Conservation (phyloP, 1,140 invertebrate species). For the Paracyclopina nana region DNA sequence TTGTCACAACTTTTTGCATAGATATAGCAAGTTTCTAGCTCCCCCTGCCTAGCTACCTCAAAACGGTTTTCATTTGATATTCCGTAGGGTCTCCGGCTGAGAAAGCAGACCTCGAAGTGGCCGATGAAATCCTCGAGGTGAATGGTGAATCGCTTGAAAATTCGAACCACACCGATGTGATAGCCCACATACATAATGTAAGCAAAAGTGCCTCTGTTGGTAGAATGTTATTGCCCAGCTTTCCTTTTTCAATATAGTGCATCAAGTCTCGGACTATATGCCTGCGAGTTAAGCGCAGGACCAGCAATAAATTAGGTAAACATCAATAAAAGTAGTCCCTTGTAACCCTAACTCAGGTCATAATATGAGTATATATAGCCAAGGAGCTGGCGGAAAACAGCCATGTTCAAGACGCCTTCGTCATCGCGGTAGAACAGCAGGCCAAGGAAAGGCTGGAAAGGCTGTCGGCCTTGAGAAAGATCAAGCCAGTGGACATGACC, state of each 20-base stretch:
- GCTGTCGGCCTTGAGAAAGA: constrained; percentile 65
- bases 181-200: constrained; percentile 83
- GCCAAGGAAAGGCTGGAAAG: constrained; percentile 68
- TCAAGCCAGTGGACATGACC: constrained; percentile 85
- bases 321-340: no score
- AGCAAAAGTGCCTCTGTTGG: constrained; percentile 6
- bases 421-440: constrained; percentile 85
- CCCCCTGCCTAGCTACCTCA: neutral
- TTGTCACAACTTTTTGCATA: neutral
- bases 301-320: constrained; percentile 19
- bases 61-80: neutral
- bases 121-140: constrained; percentile 86
- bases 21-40: neutral
- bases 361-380: no score
- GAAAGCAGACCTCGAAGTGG: constrained; percentile 69
- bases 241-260: constrained; percentile 45
- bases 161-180: constrained; percentile 65
- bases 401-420: constrained; percentile 86
- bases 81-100: constrained; percentile 68
- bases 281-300: constrained; percentile 53
- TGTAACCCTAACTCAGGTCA: no score
- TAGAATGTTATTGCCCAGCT: constrained; percentile 10
- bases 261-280: constrained; percentile 83
- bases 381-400: constrained; percentile 58
- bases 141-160: constrained; percentile 75